phyloP scores from a whole-genome alignment of 2,888 invertebrate genomes.

The Acrocyrtus sp. region DNA sequence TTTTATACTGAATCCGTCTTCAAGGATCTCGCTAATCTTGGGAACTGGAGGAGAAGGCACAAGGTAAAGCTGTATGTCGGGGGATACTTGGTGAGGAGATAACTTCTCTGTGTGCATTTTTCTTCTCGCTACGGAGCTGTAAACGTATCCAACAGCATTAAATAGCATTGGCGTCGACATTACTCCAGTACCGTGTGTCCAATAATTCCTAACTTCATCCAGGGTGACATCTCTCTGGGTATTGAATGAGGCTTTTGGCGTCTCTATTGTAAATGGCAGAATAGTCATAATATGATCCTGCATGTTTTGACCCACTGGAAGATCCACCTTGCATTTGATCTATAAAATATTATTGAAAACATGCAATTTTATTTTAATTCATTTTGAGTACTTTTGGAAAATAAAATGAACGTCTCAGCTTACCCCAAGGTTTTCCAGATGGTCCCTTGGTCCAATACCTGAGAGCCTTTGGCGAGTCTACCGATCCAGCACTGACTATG shows the following conservation, averaged over 20 bases:
- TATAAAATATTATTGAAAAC: slow-evolving; percentile 10
- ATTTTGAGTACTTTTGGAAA: no score
- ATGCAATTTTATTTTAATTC: neutral
- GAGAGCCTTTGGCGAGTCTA: slow-evolving; percentile 46
- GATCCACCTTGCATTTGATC: slow-evolving; percentile 47
- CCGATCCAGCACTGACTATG: slow-evolving; percentile 49
- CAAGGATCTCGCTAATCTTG: neutral
- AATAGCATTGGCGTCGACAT: slow-evolving; percentile 22
- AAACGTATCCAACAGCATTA: slow-evolving; percentile 31
- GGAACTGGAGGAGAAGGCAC: neutral
- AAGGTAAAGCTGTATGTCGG: slow-evolving; percentile 23
- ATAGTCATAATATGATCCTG: slow-evolving; percentile 48
- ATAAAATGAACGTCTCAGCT: slow-evolving; percentile 2
- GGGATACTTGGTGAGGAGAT: neutral
- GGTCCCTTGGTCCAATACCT: slow-evolving; percentile 48
- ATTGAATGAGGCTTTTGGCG: neutral
- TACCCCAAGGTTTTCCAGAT: slow-evolving; percentile 44
- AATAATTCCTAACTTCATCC: slow-evolving; percentile 36
- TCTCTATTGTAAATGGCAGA: slow-evolving; percentile 19
- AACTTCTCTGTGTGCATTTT: neutral
- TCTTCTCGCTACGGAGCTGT: slow-evolving; percentile 21
- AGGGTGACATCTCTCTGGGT: slow-evolving; percentile 48
- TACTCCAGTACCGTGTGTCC: slow-evolving; percentile 25
- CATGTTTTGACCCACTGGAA: slow-evolving; percentile 56
- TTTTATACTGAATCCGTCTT: slow-evolving; percentile 10